phyloP scores from a whole-genome alignment of 2,888 invertebrate genomes.

The Caenorhabditis imperialis region DNA sequence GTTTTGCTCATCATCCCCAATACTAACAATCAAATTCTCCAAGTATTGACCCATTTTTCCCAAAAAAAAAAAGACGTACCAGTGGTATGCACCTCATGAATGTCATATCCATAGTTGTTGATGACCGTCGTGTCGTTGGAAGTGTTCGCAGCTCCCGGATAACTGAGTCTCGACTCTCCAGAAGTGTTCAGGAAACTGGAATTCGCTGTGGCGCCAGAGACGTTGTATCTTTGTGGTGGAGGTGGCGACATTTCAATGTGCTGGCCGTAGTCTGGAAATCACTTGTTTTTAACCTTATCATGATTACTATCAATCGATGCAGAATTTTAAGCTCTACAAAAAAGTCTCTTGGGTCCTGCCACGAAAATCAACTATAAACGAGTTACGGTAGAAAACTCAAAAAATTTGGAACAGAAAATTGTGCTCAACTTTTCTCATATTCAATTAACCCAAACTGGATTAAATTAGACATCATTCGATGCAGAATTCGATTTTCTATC shows the following conservation, averaged over 20 bases:
- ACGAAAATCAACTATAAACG: too few species aligned
- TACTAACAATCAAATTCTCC: too few species aligned
- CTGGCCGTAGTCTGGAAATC: conserved; percentile 62
- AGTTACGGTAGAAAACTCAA: too few species aligned
- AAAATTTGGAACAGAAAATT: too few species aligned
- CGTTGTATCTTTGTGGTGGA: conserved; percentile 41
- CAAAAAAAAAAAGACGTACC: conserved; percentile 52
- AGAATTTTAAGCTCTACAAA: too few species aligned
- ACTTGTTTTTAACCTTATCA: conserved; percentile 2
- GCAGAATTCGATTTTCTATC: background rate
- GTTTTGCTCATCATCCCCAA: too few species aligned
- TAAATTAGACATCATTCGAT: too few species aligned
- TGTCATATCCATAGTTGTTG: conserved; percentile 76
- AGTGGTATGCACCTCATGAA: conserved; percentile 75
- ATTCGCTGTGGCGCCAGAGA: conserved; percentile 34
- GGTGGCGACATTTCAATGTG: conserved; percentile 61
- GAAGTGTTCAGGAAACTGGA: conserved; percentile 54
- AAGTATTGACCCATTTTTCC: too few species aligned
- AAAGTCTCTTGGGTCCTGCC: too few species aligned
- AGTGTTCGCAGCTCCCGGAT: conserved; percentile 39
- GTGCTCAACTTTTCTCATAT: too few species aligned
- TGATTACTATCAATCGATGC: too few species aligned
- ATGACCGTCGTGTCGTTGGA: conserved; percentile 52
- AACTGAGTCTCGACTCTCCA: conserved; percentile 28
- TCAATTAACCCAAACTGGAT: too few species aligned